Evolutionary conservation across 2,888 invertebrate genomes (phyloP).

Genomic region (Tortrix viridana): DNA sequence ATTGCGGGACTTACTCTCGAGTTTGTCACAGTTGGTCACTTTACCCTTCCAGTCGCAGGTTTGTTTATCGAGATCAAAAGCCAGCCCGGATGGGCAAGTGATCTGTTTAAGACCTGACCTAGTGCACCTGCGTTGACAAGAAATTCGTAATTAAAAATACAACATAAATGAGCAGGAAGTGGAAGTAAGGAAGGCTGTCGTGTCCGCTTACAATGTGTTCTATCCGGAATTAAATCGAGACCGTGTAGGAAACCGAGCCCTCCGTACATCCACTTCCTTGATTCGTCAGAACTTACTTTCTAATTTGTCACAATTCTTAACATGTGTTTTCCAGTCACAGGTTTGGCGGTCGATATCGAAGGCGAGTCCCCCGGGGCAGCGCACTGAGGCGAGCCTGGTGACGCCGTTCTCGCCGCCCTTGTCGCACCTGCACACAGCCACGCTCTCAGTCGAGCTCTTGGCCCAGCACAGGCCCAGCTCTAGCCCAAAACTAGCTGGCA

Average conservation of each 20-base stretch:
- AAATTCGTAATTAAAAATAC: constrained; percentile 77
- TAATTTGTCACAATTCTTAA: constrained; percentile 96
- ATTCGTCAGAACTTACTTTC: constrained; percentile 92
- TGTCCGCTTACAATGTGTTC: constrained; percentile 43
- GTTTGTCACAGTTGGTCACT: constrained; percentile 97
- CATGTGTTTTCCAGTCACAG: constrained; percentile 98
- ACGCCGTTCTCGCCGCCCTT: constrained; percentile 94
- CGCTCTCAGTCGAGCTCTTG: constrained; percentile 53
- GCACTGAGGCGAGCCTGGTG: constrained; percentile 93
- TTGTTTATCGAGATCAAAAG: constrained; percentile 99
- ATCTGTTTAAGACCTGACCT: constrained; percentile 98
- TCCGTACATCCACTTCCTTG: constrained; percentile 75
- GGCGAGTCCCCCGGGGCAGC: constrained; percentile 95
- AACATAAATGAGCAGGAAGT: constrained; percentile 68
- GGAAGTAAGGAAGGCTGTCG: constrained; percentile 73
- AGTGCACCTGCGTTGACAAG: constrained; percentile 92
- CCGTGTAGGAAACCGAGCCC: constrained; percentile 68
- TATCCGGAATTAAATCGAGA: constrained; percentile 52
- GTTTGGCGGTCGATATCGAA: constrained; percentile 98
- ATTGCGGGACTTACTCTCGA: constrained; percentile 95
- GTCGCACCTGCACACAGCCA: constrained; percentile 92
- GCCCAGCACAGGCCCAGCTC: constrained; percentile 20
- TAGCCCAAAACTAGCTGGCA: constrained; percentile 2
- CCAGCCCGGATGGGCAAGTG: constrained; percentile 98
- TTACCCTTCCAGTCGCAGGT: constrained; percentile 99